phyloP scores from a whole-genome alignment of 2,797 vertebrate genomes.

The Syngnathus acus region DNA sequence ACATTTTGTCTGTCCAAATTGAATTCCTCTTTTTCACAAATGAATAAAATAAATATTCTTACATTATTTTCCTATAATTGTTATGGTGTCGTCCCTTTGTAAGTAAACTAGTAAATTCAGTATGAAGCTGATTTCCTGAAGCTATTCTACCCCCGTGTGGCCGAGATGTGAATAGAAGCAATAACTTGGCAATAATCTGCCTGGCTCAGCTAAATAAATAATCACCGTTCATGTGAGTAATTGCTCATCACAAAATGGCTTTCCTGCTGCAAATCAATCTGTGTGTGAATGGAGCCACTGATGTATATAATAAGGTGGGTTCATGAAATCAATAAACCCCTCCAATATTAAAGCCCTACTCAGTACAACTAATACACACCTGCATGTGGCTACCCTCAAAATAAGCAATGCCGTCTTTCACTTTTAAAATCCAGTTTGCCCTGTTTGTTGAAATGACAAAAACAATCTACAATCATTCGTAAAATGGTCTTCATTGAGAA shows the following conservation, averaged over 20 bases:
- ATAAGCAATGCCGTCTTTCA: neutral
- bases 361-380: neutral
- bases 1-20: too few species aligned
- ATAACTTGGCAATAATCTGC: neutral
- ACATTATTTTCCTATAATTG: too few species aligned
- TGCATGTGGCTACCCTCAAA: neutral
- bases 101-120: neutral
- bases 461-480: neutral
- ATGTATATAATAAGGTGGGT: constrained; percentile 5
- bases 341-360: neutral
- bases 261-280: neutral
- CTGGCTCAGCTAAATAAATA: neutral
- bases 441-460: neutral
- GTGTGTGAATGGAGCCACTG: neutral
- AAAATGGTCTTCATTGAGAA: neutral
- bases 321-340: constrained; percentile 16
- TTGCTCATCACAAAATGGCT: constrained; percentile 4
- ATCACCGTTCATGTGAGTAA: constrained; percentile 5
- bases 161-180: neutral
- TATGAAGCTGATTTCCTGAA: constrained; percentile 2
- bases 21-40: too few species aligned
- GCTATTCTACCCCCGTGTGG: constrained; percentile 48
- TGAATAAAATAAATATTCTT: too few species aligned
- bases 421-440: neutral
- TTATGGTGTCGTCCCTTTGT: too few species aligned